Conservation (phyloP, 2,797 vertebrate species). For the Hephaestus fuliginosus region DNA sequence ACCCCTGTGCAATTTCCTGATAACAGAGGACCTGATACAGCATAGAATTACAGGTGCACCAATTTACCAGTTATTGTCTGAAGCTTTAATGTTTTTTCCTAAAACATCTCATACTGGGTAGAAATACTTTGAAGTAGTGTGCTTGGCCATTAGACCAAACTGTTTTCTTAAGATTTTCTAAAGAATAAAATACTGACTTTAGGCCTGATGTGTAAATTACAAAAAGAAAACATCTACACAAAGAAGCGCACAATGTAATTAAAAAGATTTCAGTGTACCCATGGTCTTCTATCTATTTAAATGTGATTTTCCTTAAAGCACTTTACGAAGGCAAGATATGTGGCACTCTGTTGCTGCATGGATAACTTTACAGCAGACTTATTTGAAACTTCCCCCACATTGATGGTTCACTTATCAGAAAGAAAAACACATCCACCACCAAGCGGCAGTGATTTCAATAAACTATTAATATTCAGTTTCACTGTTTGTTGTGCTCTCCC, state of each 20-base stretch:
- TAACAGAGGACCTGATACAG: not conserved
- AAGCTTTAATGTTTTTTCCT: not conserved
- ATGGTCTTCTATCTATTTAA: not conserved
- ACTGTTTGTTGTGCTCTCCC: not conserved
- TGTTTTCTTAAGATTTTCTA: not conserved
- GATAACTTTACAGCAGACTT: not conserved
- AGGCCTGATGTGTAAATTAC: too few species aligned
- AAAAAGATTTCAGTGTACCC: not conserved
- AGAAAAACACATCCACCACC: not conserved
- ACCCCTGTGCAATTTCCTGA: not conserved
- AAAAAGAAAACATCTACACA: not conserved
- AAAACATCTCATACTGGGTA: not conserved
- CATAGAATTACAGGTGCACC: not conserved
- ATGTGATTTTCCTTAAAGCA: not conserved
- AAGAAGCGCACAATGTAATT: not conserved
- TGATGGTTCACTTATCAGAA: not conserved
- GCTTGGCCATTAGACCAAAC: not conserved
- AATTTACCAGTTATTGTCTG: not conserved
- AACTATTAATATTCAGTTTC: not conserved
- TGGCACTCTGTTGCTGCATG: not conserved
- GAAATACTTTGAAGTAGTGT: accelerated
- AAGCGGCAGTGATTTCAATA: not conserved
- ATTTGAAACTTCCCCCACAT: not conserved
- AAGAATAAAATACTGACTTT: not conserved
- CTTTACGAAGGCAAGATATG: not conserved